phyloP scores from a whole-genome alignment of 2,888 invertebrate species.

The Yponomeuta malinellus region DNA sequence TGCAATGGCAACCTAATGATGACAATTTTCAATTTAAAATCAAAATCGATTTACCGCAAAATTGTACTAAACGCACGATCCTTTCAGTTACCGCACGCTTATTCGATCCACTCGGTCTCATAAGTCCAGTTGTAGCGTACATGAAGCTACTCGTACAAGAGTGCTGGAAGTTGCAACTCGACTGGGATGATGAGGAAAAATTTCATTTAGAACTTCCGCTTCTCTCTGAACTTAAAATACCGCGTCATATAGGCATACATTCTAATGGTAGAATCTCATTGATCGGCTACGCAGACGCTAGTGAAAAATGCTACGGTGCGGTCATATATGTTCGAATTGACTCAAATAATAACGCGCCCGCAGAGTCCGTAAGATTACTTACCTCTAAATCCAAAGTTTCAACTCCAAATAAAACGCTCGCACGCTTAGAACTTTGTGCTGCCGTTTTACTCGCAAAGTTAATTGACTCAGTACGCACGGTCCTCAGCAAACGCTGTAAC shows the following conservation, averaged over 20 bases:
- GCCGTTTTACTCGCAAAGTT: background rate
- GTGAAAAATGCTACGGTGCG: background rate
- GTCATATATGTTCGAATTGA: background rate
- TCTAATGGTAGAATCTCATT: too few relatives aligned
- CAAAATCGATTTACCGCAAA: background rate
- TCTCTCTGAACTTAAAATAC: background rate
- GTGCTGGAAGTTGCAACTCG: background rate
- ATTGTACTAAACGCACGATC: background rate
- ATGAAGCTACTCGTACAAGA: slow-evolving; percentile 14
- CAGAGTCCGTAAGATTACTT: background rate
- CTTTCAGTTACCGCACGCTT: slow-evolving; percentile 3
- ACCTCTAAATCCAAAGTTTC: background rate
- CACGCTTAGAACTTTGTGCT: background rate
- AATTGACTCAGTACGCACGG: background rate
- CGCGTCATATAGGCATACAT: background rate
- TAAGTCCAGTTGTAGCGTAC: background rate
- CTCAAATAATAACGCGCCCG: background rate
- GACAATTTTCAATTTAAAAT: background rate
- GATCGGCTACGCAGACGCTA: background rate
- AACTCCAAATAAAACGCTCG: background rate
- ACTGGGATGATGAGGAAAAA: background rate
- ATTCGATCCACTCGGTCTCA: slow-evolving; percentile 1
- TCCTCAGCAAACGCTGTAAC: background rate
- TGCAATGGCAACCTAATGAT: background rate
- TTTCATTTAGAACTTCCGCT: background rate